A percentile compares a stretch with the other conserved stretches of the same genome.
These are phyloP conservation scores for Parochlus steinenii DNA, from an alignment of 2,888 invertebrate species.

Conservation along the genomic window DNA sequence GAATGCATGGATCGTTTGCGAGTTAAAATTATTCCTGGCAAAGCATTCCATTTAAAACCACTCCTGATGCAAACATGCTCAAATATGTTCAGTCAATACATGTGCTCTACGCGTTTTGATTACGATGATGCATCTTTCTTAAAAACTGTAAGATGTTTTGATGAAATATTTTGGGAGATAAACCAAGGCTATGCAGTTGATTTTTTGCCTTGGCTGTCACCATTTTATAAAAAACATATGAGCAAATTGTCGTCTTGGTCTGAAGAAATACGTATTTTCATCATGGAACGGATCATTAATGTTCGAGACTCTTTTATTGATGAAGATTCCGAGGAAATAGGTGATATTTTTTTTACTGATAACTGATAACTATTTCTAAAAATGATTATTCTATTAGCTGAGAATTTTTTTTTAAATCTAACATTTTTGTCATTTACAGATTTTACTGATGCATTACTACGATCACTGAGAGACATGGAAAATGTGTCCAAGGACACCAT, in stretches of 20 bases:
- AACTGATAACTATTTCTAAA: too few relatives aligned
- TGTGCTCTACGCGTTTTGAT: slow-evolving; percentile 66
- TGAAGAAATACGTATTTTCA: slow-evolving; percentile 51
- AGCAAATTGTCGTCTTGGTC: slow-evolving; percentile 52
- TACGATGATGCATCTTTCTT: slow-evolving; percentile 51
- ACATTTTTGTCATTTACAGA: too few relatives aligned
- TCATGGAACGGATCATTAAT: slow-evolving; percentile 51
- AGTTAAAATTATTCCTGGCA: slow-evolving; percentile 23
- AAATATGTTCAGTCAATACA: slow-evolving; percentile 74
- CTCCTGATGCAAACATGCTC: slow-evolving; percentile 55
- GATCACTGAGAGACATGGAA: slow-evolving; percentile 46
- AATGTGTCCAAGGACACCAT: slow-evolving; percentile 61
- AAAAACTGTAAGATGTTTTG: slow-evolving; percentile 52
- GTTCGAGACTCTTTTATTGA: slow-evolving; percentile 34
- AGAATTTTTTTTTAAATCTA: too few relatives aligned
- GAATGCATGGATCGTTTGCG: slow-evolving; percentile 42
- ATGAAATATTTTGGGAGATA: slow-evolving; percentile 82
- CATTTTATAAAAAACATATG: slow-evolving; percentile 53
- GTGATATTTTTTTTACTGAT: too few relatives aligned
- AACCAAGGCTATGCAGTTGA: slow-evolving; percentile 79
- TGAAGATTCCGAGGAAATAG: background rate
- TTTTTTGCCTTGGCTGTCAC: slow-evolving; percentile 66
- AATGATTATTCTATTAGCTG: too few relatives aligned
- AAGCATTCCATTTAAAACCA: slow-evolving; percentile 46
- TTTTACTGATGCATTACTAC: slow-evolving; percentile 62